Conservation (phyloP, 2,888 invertebrate species). For the Laspeyria flexula region DNA sequence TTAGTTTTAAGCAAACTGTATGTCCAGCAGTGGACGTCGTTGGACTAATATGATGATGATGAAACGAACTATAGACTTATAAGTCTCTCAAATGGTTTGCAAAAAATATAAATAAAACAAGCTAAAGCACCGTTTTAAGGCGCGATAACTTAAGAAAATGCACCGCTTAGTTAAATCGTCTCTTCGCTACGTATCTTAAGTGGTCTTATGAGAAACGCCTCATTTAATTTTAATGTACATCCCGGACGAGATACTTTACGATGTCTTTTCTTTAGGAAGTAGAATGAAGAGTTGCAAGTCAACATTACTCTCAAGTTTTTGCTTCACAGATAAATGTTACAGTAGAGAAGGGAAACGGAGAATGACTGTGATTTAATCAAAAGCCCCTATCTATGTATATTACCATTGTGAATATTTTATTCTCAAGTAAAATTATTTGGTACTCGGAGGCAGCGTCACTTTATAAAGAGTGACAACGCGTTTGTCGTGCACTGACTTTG, state of each 20-base stretch:
- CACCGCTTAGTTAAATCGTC: slow-evolving; percentile 1
- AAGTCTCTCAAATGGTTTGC: too few relatives aligned
- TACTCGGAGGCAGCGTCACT: too few relatives aligned
- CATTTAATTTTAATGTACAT: slow-evolving; percentile 25
- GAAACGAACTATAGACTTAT: too few relatives aligned
- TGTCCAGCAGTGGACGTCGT: too few relatives aligned
- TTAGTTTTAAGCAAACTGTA: too few relatives aligned
- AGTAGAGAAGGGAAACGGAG: not conserved
- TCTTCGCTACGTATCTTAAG: slow-evolving; percentile 8
- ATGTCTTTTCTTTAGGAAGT: slow-evolving; percentile 2
- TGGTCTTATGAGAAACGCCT: slow-evolving; percentile 9
- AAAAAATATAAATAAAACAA: not conserved
- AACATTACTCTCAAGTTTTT: slow-evolving; percentile 27
- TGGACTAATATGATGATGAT: too few relatives aligned
- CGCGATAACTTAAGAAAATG: slow-evolving; percentile 5
- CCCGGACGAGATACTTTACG: slow-evolving; percentile 12
- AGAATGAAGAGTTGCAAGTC: slow-evolving; percentile 28
- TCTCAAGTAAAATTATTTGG: too few relatives aligned
- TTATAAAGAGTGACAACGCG: too few relatives aligned
- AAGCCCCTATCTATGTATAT: too few relatives aligned
- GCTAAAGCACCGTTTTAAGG: too few relatives aligned
- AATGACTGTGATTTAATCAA: not conserved
- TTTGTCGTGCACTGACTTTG: too few relatives aligned
- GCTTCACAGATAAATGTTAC: not conserved
- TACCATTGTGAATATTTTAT: too few relatives aligned